These are phyloP conservation scores for Dolichotis patagonum DNA, from an alignment of 2,113 vertebrate species.

Conservation along the genomic window DNA sequence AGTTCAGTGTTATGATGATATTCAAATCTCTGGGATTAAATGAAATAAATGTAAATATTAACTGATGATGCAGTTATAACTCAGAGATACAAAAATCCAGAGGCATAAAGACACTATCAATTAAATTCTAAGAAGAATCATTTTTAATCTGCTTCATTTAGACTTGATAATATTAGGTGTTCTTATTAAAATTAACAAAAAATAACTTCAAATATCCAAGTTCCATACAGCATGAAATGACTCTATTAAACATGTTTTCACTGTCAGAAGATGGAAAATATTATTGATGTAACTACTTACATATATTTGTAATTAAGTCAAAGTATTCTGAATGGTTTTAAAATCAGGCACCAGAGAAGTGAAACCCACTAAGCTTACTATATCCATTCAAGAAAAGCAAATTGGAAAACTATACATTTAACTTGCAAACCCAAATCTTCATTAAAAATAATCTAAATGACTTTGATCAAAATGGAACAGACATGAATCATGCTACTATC, in stretches of 20 bases:
- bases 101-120: slow-evolving; percentile 28
- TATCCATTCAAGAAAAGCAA: neutral
- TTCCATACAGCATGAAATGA: slow-evolving; percentile 23
- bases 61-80: slow-evolving; percentile 20
- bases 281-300: slow-evolving; percentile 32
- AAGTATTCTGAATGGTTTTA: slow-evolving; percentile 16
- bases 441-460: neutral
- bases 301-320: slow-evolving; percentile 1
- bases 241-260: neutral
- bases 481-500: neutral
- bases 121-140: slow-evolving; percentile 68
- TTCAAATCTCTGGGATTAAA: slow-evolving; percentile 3
- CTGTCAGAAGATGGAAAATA: neutral
- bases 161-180: neutral
- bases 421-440: neutral
- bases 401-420: neutral
- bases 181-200: slow-evolving; percentile 31
- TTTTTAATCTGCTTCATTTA: slow-evolving; percentile 41
- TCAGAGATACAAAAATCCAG: neutral
- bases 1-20: neutral
- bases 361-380: neutral
- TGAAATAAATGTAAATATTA: slow-evolving; percentile 43
- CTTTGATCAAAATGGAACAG: neutral
- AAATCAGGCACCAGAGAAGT: slow-evolving; percentile 4
- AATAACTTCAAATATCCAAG: neutral